Conservation (phyloP, 2,888 invertebrate species). For the Lycaena phlaeas region DNA sequence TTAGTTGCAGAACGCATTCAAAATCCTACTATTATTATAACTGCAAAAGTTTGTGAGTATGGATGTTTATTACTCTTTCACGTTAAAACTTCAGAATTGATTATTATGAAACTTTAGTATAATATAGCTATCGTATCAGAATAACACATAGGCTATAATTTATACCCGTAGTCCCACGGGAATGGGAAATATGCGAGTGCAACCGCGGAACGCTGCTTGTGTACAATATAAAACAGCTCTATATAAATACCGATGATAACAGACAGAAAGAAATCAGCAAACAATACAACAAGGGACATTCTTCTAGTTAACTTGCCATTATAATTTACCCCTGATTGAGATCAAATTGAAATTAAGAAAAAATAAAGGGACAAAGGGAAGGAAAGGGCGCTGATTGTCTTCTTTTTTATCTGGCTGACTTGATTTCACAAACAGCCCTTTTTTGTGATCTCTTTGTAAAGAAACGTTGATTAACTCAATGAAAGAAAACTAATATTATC, state of each 20-base stretch:
- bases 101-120: too few relatives aligned
- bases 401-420: slow-evolving; percentile 51
- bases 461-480: slow-evolving; percentile 17
- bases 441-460: slow-evolving; percentile 25
- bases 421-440: slow-evolving; percentile 63
- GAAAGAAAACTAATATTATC: slow-evolving; percentile 10
- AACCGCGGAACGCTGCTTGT: too few relatives aligned
- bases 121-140: too few relatives aligned
- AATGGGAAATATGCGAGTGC: too few relatives aligned
- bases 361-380: slow-evolving; percentile 59
- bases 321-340: slow-evolving; percentile 71
- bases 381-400: slow-evolving; percentile 40
- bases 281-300: slow-evolving; percentile 61
- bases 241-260: slow-evolving; percentile 45
- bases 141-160: too few relatives aligned
- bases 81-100: too few relatives aligned
- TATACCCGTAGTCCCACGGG: too few relatives aligned
- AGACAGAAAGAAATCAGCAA: slow-evolving; percentile 42
- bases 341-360: slow-evolving; percentile 71
- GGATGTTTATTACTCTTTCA: too few relatives aligned
- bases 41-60: too few relatives aligned
- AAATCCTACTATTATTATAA: too few relatives aligned
- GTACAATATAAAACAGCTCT: slow-evolving; percentile 33
- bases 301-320: slow-evolving; percentile 66
- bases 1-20: too few relatives aligned